phyloP scores from a whole-genome alignment of 2,113 vertebrate species.

The Spheniscus mendiculus region DNA sequence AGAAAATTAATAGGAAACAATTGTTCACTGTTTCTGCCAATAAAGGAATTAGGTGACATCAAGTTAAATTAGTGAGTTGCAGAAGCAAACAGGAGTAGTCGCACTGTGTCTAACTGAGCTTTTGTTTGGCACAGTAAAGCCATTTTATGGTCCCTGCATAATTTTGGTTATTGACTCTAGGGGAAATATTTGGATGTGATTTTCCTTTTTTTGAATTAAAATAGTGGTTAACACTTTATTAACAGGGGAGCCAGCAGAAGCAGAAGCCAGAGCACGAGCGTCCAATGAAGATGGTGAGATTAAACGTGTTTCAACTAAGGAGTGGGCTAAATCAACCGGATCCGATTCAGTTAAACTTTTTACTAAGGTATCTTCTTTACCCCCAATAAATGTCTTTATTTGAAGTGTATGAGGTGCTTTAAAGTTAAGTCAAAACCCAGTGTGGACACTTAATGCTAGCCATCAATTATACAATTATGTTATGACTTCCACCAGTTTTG shows the following conservation, averaged over 20 bases:
- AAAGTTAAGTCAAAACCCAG: background rate
- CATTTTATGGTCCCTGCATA: background rate
- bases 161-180: background rate
- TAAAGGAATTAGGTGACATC: background rate
- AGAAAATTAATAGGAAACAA: background rate
- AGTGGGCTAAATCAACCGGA: conserved; percentile 94
- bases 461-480: background rate
- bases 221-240: background rate
- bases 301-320: conserved; percentile 93
- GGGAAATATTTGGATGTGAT: background rate
- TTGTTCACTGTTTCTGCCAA: background rate
- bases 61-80: background rate
- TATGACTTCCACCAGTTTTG: background rate
- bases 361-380: conserved; percentile 85
- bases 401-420: background rate
- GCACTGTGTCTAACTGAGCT: background rate
- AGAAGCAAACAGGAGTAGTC: background rate
- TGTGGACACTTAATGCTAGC: background rate
- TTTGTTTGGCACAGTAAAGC: background rate
- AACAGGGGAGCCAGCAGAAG: conserved; percentile 91
- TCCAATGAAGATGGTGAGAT: conserved; percentile 94
- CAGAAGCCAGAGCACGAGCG: conserved; percentile 86
- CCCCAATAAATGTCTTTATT: background rate
- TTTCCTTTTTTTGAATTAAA: background rate
- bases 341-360: conserved; percentile 94